Evolutionary conservation across 2,888 invertebrate genomes (phyloP).

Genomic region (Urechis unicinctus): DNA sequence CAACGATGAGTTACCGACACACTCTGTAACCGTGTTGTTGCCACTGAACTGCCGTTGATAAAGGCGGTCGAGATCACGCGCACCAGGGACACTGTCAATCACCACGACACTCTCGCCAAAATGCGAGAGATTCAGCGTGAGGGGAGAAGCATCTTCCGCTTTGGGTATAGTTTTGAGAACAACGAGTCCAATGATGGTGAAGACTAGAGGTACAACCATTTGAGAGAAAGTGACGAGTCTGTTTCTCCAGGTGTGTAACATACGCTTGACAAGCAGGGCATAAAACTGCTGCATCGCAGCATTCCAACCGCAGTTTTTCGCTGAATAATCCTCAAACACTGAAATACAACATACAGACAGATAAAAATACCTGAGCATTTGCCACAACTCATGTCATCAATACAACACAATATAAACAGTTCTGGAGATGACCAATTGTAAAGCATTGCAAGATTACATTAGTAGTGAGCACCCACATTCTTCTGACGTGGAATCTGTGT

Average conservation of each 20-base stretch:
- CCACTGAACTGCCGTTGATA: neutral
- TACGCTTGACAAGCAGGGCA: conserved; percentile 65
- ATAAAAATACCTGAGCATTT: too few relatives aligned
- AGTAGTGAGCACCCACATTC: too few relatives aligned
- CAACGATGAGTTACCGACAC: conserved; percentile 3
- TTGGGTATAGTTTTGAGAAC: neutral
- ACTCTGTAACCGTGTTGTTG: neutral
- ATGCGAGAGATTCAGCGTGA: neutral
- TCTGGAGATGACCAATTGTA: too few relatives aligned
- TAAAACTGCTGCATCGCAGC: conserved; percentile 61
- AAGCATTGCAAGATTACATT: too few relatives aligned
- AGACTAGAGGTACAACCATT: conserved; percentile 47
- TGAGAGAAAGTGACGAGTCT: conserved; percentile 56
- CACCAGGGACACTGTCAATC: neutral
- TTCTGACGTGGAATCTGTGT: too few relatives aligned
- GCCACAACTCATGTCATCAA: too few relatives aligned
- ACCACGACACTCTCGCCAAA: neutral
- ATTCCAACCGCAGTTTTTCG: neutral
- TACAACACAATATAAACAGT: too few relatives aligned
- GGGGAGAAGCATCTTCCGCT: neutral
- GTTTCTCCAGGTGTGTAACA: conserved; percentile 62
- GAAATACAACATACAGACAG: neutral
- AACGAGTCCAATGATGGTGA: neutral
- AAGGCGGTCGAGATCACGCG: neutral
- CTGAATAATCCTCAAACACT: neutral